phyloP scores from a whole-genome alignment of 1,140 invertebrate species.

The Leptopilina boulardi region DNA sequence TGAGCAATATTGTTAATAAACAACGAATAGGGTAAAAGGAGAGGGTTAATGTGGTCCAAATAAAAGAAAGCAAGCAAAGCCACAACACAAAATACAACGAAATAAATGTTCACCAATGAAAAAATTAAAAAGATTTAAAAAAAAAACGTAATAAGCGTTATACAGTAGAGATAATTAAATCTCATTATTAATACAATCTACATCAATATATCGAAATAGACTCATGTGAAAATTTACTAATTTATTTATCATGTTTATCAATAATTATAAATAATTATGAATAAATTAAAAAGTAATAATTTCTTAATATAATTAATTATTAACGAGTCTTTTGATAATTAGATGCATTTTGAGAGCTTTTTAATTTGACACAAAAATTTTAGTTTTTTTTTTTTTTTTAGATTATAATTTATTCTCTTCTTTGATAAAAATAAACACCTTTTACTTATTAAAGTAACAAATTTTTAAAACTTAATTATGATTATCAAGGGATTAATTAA shows the following conservation, averaged over 20 bases:
- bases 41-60: constrained; percentile 75
- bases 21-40: constrained; percentile 68
- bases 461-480: too few relatives aligned
- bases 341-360: background rate
- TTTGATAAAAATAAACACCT: too few relatives aligned
- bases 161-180: constrained; percentile 57
- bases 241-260: background rate
- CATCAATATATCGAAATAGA: constrained; percentile 4
- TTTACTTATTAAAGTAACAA: too few relatives aligned
- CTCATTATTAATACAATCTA: constrained; percentile 46
- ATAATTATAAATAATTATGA: too few relatives aligned
- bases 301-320: background rate
- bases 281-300: background rate
- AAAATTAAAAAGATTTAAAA: constrained; percentile 44
- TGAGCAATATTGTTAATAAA: constrained; percentile 69
- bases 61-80: constrained; percentile 72
- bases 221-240: background rate
- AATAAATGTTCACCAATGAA: constrained; percentile 48
- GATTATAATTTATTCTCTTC: too few relatives aligned
- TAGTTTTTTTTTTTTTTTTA: background rate
- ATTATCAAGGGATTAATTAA: too few relatives aligned
- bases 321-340: background rate
- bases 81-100: constrained; percentile 62
- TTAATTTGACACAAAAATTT: background rate
- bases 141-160: constrained; percentile 64